Conservation (phyloP, 30 jellyfish, hydroid and myxozoan species). For the Rhopilema esculentum region DNA sequence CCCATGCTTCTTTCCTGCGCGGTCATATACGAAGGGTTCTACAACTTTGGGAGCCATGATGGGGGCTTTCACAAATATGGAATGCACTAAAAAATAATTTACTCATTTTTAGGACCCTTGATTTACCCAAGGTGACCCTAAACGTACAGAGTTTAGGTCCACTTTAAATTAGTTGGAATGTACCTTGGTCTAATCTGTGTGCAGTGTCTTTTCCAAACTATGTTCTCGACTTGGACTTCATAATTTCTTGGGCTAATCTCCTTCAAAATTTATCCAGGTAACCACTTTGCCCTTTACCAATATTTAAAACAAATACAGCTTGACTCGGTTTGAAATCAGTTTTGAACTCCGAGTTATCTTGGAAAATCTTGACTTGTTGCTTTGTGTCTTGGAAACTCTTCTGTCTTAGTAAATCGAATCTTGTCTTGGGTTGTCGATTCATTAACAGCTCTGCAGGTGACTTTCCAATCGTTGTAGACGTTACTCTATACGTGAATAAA, state of each 20-base stretch:
- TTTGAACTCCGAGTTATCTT: slow-evolving; percentile 19
- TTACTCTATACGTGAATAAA: slow-evolving; percentile 12
- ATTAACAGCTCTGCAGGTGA: slow-evolving; percentile 47
- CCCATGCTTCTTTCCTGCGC: neutral
- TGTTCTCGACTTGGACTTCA: slow-evolving; percentile 30
- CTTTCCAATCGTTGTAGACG: slow-evolving; percentile 53
- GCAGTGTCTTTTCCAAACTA: too few relatives aligned
- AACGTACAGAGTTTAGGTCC: neutral
- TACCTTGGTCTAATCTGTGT: slow-evolving; percentile 8
- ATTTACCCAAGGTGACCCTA: neutral
- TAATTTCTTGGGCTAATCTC: slow-evolving; percentile 11
- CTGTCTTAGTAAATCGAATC: slow-evolving; percentile 14
- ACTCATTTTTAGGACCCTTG: slow-evolving; percentile 1
- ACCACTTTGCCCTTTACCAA: slow-evolving; percentile 30
- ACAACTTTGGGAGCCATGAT: slow-evolving; percentile 25
- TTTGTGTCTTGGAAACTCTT: slow-evolving; percentile 7
- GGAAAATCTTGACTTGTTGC: slow-evolving; percentile 28
- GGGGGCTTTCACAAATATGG: slow-evolving; percentile 18
- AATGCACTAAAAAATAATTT: slow-evolving; percentile 11
- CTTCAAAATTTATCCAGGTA: slow-evolving; percentile 9
- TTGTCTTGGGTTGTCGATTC: slow-evolving; percentile 49
- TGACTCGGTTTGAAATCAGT: slow-evolving; percentile 17
- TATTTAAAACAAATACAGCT: slow-evolving; percentile 20
- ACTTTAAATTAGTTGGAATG: neutral
- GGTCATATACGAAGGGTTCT: neutral